Conservation (phyloP, 2,797 vertebrate species). For the Parambassis ranga region DNA sequence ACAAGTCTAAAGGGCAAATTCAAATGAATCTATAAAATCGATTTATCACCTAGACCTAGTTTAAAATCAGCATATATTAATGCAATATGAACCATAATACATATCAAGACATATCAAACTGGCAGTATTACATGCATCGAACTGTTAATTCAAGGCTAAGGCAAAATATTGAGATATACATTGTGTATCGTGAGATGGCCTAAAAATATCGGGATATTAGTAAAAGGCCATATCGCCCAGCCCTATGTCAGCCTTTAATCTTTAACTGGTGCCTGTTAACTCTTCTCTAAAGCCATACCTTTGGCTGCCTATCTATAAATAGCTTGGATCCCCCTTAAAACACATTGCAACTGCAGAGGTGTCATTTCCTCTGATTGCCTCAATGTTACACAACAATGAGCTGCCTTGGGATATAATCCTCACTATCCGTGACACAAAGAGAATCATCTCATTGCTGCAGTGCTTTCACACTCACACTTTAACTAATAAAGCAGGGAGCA, state of each 20-base stretch:
- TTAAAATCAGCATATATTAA: no score
- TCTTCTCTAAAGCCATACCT: conserved; percentile 18
- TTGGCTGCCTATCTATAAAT: conserved; percentile 27
- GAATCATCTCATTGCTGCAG: conserved; percentile 24
- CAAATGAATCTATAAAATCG: no score
- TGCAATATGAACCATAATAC: no score
- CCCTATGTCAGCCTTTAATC: conserved; percentile 13
- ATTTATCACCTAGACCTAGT: no score
- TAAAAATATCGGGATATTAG: no score
- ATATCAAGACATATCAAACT: no score
- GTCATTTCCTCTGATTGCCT: conserved; percentile 60
- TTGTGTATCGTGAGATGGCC: no score
- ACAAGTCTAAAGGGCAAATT: no score
- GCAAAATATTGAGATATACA: no score
- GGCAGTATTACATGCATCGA: no score
- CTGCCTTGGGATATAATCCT: conserved; percentile 61
- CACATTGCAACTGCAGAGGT: conserved; percentile 38
- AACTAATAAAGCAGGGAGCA: conserved; percentile 19
- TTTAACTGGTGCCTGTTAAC: conserved; percentile 8
- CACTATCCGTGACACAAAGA: conserved; percentile 51
- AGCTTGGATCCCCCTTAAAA: conserved; percentile 37
- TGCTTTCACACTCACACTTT: conserved; percentile 29
- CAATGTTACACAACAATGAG: conserved; percentile 63
- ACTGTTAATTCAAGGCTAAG: no score
- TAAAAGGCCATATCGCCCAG: no score